Conservation (phyloP, 2,113 vertebrate genomes). For the Nothocercus julius region DNA sequence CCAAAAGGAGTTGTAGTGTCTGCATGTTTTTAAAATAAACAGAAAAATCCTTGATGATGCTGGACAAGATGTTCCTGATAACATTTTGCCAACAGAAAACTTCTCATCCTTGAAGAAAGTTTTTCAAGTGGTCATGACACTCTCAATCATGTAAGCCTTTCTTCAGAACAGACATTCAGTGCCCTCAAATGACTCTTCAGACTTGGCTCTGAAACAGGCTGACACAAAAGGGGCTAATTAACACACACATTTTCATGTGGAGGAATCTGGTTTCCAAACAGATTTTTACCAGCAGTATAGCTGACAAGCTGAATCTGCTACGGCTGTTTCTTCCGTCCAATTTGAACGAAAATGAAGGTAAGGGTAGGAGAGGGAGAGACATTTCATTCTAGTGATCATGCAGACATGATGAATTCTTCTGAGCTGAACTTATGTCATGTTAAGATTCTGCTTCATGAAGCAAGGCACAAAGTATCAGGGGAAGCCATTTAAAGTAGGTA, state of each 20-base stretch:
- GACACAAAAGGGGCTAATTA: constrained; percentile 70
- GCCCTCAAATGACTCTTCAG: constrained; percentile 63
- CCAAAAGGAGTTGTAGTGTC: constrained; percentile 47
- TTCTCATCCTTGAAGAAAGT: constrained; percentile 71
- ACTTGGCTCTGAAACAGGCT: constrained; percentile 64
- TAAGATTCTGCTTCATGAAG: not conserved
- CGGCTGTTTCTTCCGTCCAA: constrained; percentile 48
- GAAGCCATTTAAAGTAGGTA: not conserved
- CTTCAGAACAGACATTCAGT: constrained; percentile 58
- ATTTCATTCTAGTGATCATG: constrained; percentile 22
- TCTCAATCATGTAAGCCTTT: constrained; percentile 45
- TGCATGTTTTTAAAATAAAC: constrained; percentile 70
- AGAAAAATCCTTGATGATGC: constrained; percentile 65
- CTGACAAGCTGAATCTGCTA: constrained; percentile 62
- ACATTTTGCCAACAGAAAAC: constrained; percentile 62
- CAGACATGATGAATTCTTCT: constrained; percentile 29
- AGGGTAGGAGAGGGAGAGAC: constrained; percentile 18
- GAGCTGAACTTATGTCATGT: not conserved
- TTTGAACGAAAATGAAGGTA: constrained; percentile 64
- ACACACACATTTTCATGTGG: constrained; percentile 64
- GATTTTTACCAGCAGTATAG: constrained; percentile 70
- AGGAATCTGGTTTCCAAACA: constrained; percentile 71
- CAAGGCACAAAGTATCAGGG: not conserved
- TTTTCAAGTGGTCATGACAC: constrained; percentile 70
- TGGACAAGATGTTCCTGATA: constrained; percentile 71